Conservation (phyloP, 2,888 invertebrate genomes). For the Pristionchus fissidentatus region DNA sequence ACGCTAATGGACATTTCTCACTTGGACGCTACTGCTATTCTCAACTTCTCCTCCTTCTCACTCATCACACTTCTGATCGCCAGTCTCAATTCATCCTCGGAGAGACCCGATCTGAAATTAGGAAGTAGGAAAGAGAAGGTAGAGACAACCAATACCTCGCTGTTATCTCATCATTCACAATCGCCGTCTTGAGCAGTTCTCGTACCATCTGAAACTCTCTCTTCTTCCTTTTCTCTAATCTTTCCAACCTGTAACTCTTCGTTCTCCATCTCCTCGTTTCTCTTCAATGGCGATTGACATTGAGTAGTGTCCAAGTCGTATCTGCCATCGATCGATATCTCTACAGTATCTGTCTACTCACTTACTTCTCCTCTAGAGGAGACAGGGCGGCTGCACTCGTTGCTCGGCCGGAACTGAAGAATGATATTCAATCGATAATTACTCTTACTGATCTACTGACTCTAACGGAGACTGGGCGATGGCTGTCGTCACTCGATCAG, state of each 20-base stretch:
- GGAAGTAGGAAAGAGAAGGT: background rate
- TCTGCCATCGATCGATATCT: background rate
- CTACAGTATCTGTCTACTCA: too few species aligned
- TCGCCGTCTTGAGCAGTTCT: constrained; percentile 9
- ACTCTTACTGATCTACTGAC: too few species aligned
- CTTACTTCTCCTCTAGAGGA: too few species aligned
- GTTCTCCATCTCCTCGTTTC: constrained; percentile 17
- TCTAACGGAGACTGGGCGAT: background rate
- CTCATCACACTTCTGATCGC: constrained; percentile 10
- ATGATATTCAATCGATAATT: background rate
- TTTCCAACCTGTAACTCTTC: background rate
- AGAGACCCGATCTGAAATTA: constrained; percentile 14
- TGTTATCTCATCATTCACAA: constrained; percentile 3
- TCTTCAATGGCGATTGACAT: background rate
- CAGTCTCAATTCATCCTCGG: background rate
- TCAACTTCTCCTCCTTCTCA: too few species aligned
- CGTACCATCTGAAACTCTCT: constrained; percentile 11
- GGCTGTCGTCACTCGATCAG: background rate
- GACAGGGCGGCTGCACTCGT: background rate
- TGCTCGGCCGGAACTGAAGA: too few species aligned
- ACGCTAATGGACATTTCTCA: too few species aligned
- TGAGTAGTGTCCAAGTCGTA: background rate
- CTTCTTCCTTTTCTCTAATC: background rate
- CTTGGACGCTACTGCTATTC: too few species aligned
- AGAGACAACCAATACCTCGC: background rate